Evolutionary conservation across 2,113 vertebrate genomes (phyloP).

Genomic region (Takifugu bimaculatus): DNA sequence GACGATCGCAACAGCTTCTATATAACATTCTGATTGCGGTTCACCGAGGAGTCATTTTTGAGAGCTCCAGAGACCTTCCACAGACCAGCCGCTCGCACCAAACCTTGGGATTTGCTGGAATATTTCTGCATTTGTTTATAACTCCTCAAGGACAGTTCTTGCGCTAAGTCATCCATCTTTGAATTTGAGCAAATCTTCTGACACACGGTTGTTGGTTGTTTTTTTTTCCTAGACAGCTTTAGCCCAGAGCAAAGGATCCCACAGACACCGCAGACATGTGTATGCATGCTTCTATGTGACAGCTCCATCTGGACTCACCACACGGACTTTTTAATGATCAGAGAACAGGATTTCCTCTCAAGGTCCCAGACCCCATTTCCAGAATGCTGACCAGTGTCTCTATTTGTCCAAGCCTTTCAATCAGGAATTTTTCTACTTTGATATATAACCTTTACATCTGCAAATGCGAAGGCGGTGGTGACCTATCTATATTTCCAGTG

Average conservation of each 20-base stretch:
- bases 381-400: slow-evolving; percentile 42
- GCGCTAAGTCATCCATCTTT: slow-evolving; percentile 36
- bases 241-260: slow-evolving; percentile 45
- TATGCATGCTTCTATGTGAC: slow-evolving; percentile 54
- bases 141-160: slow-evolving; percentile 36
- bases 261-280: slow-evolving; percentile 40
- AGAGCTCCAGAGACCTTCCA: slow-evolving; percentile 1
- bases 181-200: slow-evolving; percentile 39
- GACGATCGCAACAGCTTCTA: no score
- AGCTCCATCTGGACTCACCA: slow-evolving; percentile 61
- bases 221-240: slow-evolving; percentile 20
- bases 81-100: not conserved
- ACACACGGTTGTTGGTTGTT: slow-evolving; percentile 49
- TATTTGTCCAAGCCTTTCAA: slow-evolving; percentile 22
- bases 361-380: slow-evolving; percentile 26
- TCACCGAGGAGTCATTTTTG: slow-evolving; percentile 9
- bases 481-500: slow-evolving; percentile 22
- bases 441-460: slow-evolving; percentile 24
- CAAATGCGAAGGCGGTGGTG: slow-evolving; percentile 8
- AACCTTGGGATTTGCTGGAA: not conserved
- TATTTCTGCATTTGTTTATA: slow-evolving; percentile 22
- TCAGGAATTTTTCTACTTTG: slow-evolving; percentile 14
- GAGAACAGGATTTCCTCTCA: slow-evolving; percentile 46
- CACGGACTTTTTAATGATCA: slow-evolving; percentile 53
- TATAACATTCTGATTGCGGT: slow-evolving; percentile 4